Percentiles rank a stretch among this genome's conserved stretches.
These are phyloP conservation scores for Micromesistius poutassou DNA, from an alignment of 2,797 vertebrate species.

Conservation along the genomic window DNA sequence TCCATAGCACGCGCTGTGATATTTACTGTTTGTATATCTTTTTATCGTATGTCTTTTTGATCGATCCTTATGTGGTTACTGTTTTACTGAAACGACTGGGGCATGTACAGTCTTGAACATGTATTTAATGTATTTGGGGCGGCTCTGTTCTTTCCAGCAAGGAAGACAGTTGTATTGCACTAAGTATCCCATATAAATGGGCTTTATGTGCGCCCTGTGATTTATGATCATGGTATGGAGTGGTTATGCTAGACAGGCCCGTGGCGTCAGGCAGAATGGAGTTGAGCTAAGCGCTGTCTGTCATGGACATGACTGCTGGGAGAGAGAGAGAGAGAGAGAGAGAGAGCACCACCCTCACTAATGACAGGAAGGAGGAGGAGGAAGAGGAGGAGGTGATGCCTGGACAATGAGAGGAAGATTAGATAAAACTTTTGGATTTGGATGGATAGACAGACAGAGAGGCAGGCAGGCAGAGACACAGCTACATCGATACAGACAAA, in stretches of 20 bases:
- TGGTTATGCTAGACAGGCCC: slow-evolving; percentile 43
- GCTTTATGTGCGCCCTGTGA: neutral
- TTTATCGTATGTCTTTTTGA: no score
- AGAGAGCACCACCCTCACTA: slow-evolving; percentile 36
- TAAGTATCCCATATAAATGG: neutral
- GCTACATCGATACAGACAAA: neutral
- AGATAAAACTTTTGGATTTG: slow-evolving; percentile 2
- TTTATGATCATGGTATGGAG: neutral
- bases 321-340: slow-evolving; percentile 5
- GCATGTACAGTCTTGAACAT: no score
- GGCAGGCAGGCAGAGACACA: neutral
- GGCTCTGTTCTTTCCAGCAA: no score
- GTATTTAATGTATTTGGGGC: no score
- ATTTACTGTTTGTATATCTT: no score
- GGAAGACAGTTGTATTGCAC: no score
- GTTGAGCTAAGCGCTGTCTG: slow-evolving; percentile 66
- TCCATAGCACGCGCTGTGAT: no score
- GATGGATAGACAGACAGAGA: neutral
- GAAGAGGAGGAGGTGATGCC: slow-evolving; percentile 5
- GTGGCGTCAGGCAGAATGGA: slow-evolving; percentile 61
- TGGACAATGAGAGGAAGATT: slow-evolving; percentile 6
- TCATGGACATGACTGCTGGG: slow-evolving; percentile 33
- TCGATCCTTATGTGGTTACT: no score
- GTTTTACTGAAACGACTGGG: no score
- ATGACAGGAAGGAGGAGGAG: slow-evolving; percentile 21